Evolutionary conservation across 2,797 vertebrate species (phyloP).

Genomic region (Zenarchopterus dispar): DNA sequence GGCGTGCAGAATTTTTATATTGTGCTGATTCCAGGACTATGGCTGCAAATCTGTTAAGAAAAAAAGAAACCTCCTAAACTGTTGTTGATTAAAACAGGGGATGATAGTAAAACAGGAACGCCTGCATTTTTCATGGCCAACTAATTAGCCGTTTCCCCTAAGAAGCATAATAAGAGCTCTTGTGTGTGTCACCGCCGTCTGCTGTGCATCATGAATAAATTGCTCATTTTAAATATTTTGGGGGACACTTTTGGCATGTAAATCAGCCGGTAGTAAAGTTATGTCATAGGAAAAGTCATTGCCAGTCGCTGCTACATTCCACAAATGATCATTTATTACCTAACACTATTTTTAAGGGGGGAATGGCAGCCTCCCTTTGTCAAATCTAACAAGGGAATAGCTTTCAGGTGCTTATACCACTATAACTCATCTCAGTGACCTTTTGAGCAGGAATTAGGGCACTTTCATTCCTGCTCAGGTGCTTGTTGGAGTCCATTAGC

Average conservation of each 20-base stretch:
- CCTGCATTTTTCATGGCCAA: constrained; percentile 74
- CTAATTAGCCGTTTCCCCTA: constrained; percentile 74
- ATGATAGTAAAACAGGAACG: constrained; percentile 63
- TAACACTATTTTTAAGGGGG: constrained; percentile 87
- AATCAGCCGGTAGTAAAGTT: constrained; percentile 82
- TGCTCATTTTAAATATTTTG: constrained; percentile 75
- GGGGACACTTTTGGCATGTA: constrained; percentile 75
- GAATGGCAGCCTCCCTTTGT: constrained; percentile 86
- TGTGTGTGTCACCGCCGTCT: constrained; percentile 68
- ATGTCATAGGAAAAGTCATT: constrained; percentile 81
- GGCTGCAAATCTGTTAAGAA: constrained; percentile 53
- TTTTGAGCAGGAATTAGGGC: constrained; percentile 88
- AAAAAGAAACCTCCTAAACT: constrained; percentile 24
- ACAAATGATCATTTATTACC: constrained; percentile 88
- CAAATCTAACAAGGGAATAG: constrained; percentile 88
- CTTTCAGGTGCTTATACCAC: constrained; percentile 84
- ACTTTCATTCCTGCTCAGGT: constrained; percentile 84
- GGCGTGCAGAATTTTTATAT: constrained; percentile 38
- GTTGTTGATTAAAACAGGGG: constrained; percentile 64
- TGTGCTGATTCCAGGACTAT: constrained; percentile 50
- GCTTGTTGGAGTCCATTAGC: constrained; percentile 82
- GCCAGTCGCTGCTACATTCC: constrained; percentile 79
- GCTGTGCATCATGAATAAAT: constrained; percentile 74
- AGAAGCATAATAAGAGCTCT: constrained; percentile 68
- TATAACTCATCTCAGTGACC: constrained; percentile 86